These are phyloP conservation scores for Clytia hemisphaerica DNA, from an alignment of 30 jellyfish, hydroid and myxozoan species.

Conservation along the genomic window DNA sequence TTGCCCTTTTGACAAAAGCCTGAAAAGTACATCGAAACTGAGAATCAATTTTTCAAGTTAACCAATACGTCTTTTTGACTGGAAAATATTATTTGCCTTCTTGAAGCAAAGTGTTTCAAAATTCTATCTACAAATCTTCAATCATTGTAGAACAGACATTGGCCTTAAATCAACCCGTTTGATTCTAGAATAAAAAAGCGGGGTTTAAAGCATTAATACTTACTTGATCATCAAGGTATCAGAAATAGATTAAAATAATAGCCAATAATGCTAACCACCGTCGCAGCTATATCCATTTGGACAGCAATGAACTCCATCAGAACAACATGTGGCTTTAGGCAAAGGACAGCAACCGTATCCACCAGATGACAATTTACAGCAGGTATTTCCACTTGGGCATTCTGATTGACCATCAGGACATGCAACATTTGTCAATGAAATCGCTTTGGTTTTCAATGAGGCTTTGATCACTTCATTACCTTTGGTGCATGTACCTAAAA, in stretches of 20 bases:
- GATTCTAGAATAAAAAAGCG: no score
- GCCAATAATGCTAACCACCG: slow-evolving; percentile 20
- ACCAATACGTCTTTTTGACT: no score
- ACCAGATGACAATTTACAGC: slow-evolving; percentile 37
- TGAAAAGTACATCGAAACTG: no score
- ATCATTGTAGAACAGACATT: no score
- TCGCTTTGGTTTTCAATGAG: neutral
- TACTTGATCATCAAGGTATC: neutral
- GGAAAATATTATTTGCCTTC: no score
- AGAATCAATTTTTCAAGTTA: no score
- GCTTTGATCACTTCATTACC: neutral
- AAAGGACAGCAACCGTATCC: slow-evolving; percentile 52
- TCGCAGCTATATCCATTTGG: slow-evolving; percentile 38
- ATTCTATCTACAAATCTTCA: no score
- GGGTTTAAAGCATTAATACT: no score
- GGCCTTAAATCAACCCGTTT: no score
- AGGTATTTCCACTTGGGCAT: slow-evolving; percentile 43
- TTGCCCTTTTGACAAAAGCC: no score
- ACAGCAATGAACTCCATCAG: slow-evolving; percentile 43
- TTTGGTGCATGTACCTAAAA: slow-evolving; percentile 24
- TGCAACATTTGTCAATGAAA: neutral
- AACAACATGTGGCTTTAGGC: slow-evolving; percentile 45
- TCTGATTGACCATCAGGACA: slow-evolving; percentile 24
- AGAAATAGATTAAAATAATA: neutral
- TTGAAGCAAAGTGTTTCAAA: no score